Evolutionary conservation across 2,888 invertebrate genomes (phyloP).

Genomic region (Limenitis camilla): DNA sequence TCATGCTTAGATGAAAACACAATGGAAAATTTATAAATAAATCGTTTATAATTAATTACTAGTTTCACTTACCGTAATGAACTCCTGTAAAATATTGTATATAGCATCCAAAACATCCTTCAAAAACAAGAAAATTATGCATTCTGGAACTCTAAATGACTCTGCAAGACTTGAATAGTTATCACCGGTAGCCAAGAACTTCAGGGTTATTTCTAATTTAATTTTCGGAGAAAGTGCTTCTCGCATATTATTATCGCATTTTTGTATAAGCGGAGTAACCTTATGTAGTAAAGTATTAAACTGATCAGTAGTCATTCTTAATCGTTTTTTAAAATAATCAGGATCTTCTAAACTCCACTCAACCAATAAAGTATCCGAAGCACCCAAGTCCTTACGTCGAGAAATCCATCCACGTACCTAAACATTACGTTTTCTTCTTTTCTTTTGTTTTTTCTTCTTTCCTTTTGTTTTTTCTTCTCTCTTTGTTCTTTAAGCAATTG

Average conservation of each 20-base stretch:
- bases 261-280: slow-evolving; percentile 30
- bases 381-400: slow-evolving; percentile 28
- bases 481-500: slow-evolving; percentile 28
- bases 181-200: slow-evolving; percentile 6
- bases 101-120: slow-evolving; percentile 37
- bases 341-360: slow-evolving; percentile 30
- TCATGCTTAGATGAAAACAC: slow-evolving; percentile 18
- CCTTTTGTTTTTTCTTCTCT: no score
- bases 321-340: slow-evolving; percentile 30
- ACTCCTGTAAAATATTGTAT: slow-evolving; percentile 29
- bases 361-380: slow-evolving; percentile 27
- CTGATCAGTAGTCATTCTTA: slow-evolving; percentile 31
- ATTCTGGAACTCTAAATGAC: slow-evolving; percentile 38
- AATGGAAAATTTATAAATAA: slow-evolving; percentile 21
- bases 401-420: slow-evolving; percentile 31
- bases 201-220: slow-evolving; percentile 5
- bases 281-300: slow-evolving; percentile 31
- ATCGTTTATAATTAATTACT: slow-evolving; percentile 31
- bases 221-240: slow-evolving; percentile 26
- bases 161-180: slow-evolving; percentile 31
- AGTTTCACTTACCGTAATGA: slow-evolving; percentile 27
- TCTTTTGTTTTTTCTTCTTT: slow-evolving; percentile 29
- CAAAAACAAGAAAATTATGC: slow-evolving; percentile 35
- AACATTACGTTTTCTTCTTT: slow-evolving; percentile 29
- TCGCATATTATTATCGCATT: slow-evolving; percentile 30